Conservation (phyloP, 2,888 invertebrate genomes). For the Andrena marginata region DNA sequence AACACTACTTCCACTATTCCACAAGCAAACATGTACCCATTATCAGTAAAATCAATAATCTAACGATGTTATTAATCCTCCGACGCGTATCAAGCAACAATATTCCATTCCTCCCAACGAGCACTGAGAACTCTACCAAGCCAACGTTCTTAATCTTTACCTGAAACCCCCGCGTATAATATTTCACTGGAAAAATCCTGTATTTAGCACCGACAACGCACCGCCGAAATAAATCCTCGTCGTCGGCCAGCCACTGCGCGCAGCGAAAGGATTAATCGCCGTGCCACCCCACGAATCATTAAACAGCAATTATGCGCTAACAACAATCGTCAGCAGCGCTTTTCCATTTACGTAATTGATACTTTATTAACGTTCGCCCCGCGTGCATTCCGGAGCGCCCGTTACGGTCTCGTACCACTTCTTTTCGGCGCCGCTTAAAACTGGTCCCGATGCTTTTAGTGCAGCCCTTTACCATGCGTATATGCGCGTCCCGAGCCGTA, state of each 20-base stretch:
- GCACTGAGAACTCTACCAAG: background rate
- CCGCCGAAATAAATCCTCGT: slow-evolving; percentile 48
- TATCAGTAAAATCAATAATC: too few species aligned
- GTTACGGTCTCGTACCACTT: background rate
- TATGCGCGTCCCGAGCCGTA: background rate
- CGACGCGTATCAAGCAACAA: background rate
- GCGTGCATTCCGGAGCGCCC: background rate
- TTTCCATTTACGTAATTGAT: slow-evolving; percentile 57
- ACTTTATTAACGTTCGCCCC: background rate
- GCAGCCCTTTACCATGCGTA: background rate
- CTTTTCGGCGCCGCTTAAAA: slow-evolving; percentile 14
- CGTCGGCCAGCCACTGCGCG: slow-evolving; percentile 16
- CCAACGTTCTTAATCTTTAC: background rate
- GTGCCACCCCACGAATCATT: slow-evolving; percentile 48
- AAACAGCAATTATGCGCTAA: slow-evolving; percentile 47
- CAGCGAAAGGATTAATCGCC: slow-evolving; percentile 48
- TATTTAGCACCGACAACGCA: slow-evolving; percentile 40
- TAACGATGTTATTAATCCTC: background rate
- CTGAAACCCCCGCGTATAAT: slow-evolving; percentile 1
- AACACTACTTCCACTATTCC: too few species aligned
- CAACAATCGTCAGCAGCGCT: slow-evolving; percentile 45
- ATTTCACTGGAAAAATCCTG: slow-evolving; percentile 37
- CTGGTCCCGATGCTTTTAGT: slow-evolving; percentile 20
- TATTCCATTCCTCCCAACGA: background rate
- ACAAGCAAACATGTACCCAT: too few species aligned